Conservation (phyloP, 1,140 invertebrate genomes). For the Aphis craccivora region DNA sequence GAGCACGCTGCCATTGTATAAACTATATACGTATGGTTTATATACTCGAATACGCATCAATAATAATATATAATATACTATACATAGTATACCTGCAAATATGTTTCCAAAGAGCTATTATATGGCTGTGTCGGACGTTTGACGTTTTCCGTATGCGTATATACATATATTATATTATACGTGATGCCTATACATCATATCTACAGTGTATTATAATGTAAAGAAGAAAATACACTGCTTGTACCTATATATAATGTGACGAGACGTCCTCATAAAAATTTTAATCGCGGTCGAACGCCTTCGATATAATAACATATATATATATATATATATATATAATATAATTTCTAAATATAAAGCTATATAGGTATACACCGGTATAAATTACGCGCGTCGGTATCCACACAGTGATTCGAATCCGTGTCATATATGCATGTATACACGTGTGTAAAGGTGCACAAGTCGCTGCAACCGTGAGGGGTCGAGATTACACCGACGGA, state of each 20-base stretch:
- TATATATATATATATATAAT: too few relatives aligned
- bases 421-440: not conserved
- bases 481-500: not conserved
- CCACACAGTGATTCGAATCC: not conserved
- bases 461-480: not conserved
- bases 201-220: not conserved
- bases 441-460: not conserved
- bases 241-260: not conserved
- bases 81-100: not conserved
- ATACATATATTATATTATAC: not conserved
- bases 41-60: not conserved
- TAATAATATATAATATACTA: not conserved
- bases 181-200: not conserved
- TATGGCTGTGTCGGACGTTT: not conserved
- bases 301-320: not conserved
- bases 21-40: not conserved
- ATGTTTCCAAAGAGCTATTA: not conserved
- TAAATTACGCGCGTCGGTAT: not conserved
- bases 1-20: not conserved
- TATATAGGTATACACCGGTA: not conserved
- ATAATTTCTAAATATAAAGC: not conserved
- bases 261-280: not conserved
- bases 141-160: not conserved
- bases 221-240: not conserved
- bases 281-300: slow-evolving; percentile 10